Evolutionary conservation across 2,888 invertebrate genomes (phyloP), one percentile per base, ranked within the genome.

Genomic region (Perizoma affinitatum): DNA sequence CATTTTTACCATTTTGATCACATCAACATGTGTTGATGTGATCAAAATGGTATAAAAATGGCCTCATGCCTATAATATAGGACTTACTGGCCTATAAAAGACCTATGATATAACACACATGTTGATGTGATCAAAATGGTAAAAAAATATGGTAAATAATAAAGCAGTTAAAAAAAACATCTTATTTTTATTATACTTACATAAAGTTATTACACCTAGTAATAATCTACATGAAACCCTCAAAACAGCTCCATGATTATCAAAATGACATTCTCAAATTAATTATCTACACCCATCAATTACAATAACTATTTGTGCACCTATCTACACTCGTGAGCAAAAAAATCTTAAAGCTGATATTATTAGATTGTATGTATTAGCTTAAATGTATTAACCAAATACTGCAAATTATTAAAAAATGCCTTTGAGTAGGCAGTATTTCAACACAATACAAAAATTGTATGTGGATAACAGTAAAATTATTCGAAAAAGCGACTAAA

Each of bases 71-170:
- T n/a, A n/a, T n/a, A n/a, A n/a, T n/a, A n/a, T n/a, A n/a, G 67
- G 93, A 95, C 76, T 88, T 97, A 63, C 93, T 95, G 83, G 95
- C 97, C 34, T 97, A 97, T 78, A 96, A 96, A 78, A 94, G 97
- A 79, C 95, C 96, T 55, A 93, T 96, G 82, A 70, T 63, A 51
- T 79, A 68, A 82, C 83, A 45, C 4, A 38, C 7, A 6, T 6
- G 5, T 38, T 38, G 7, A 38, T 4, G 4, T 5, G 38, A 5
- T 38, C 22, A 22, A 22, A 22, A 22, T 22, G 22, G 1, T 22
- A 22, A 22, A 22, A n/a, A 22, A 22, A 41, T 49, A 33, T 57
- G 9, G 54, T 33, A 58, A 56, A 53, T 48, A 58, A 58, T 54
- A 60, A 54, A 52, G n/a, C 45, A 46, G 35, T 61, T 69, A 61